These are phyloP conservation scores for Megatriorchis doriae DNA, from an alignment of 2,113 vertebrate genomes.

Conservation along the genomic window DNA sequence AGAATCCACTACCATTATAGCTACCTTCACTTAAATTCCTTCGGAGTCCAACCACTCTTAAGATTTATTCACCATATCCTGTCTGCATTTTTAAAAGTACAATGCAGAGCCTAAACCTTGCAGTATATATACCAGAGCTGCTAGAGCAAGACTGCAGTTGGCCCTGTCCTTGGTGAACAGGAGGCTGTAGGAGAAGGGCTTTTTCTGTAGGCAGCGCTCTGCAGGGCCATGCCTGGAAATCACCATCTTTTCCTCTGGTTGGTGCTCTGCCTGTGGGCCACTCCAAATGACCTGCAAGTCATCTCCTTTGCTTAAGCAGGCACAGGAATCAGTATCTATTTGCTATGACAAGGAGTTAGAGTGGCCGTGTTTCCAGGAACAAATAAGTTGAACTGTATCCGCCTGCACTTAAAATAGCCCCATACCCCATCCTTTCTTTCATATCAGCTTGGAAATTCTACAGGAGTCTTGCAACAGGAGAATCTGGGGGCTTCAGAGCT, in stretches of 20 bases:
- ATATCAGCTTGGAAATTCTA: background rate
- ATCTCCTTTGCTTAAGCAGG: background rate
- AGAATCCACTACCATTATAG: background rate
- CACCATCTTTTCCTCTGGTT: background rate
- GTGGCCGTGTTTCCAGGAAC: background rate
- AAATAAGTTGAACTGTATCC: background rate
- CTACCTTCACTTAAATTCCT: background rate
- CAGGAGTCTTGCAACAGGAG: background rate
- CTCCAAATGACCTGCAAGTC: background rate
- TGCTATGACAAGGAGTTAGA: background rate
- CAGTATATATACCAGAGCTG: background rate
- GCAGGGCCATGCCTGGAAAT: background rate
- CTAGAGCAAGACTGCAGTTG: background rate
- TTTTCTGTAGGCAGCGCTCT: background rate
- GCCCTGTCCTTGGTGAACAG: background rate
- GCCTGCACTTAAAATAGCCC: background rate
- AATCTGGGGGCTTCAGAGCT: background rate
- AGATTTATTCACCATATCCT: background rate
- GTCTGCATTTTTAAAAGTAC: background rate
- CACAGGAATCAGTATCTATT: background rate
- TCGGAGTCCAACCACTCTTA: background rate
- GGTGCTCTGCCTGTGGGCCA: background rate
- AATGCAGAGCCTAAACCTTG: background rate
- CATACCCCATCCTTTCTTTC: background rate
- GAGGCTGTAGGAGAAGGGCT: background rate